Conservation (phyloP, 1,140 invertebrate genomes). For the Ips nitidus region DNA sequence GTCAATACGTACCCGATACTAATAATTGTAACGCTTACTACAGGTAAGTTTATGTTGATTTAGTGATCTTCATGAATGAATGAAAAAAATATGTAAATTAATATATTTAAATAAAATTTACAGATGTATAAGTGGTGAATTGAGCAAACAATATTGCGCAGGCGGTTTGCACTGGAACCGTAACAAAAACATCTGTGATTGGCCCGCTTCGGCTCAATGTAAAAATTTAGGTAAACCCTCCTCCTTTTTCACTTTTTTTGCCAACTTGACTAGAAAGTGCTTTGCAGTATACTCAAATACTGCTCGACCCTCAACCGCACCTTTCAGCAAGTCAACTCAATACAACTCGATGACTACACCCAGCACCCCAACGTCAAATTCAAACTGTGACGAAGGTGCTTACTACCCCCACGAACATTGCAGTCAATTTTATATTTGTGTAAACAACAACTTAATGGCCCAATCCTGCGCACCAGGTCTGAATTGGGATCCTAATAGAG, state of each 20-base stretch:
- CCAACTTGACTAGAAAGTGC: neutral
- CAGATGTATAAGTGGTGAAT: constrained; percentile 69
- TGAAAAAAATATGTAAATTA: neutral
- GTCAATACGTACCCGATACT: constrained; percentile 66
- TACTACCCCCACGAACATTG: constrained; percentile 65
- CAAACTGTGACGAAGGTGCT: constrained; percentile 56
- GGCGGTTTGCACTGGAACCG: constrained; percentile 80
- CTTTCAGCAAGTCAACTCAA: constrained; percentile 31
- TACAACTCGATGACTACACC: constrained; percentile 14
- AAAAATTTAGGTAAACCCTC: constrained; percentile 47
- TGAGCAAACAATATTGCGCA: constrained; percentile 70
- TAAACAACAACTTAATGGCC: constrained; percentile 64
- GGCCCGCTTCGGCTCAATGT: constrained; percentile 74
- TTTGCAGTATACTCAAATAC: neutral
- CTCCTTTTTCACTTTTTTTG: neutral
- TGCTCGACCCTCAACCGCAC: constrained; percentile 11
- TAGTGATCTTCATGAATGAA: neutral
- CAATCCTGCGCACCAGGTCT: constrained; percentile 71
- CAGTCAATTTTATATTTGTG: constrained; percentile 68
- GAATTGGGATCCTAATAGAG: constrained; percentile 64
- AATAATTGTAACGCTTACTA: constrained; percentile 75
- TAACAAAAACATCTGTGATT: constrained; percentile 69
- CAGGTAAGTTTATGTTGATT: constrained; percentile 14
- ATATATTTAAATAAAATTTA: neutral
- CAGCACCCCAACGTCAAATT: constrained; percentile 6